Evolutionary conservation across 1,140 invertebrate species (phyloP).

Genomic region (Solenopsis fugax): DNA sequence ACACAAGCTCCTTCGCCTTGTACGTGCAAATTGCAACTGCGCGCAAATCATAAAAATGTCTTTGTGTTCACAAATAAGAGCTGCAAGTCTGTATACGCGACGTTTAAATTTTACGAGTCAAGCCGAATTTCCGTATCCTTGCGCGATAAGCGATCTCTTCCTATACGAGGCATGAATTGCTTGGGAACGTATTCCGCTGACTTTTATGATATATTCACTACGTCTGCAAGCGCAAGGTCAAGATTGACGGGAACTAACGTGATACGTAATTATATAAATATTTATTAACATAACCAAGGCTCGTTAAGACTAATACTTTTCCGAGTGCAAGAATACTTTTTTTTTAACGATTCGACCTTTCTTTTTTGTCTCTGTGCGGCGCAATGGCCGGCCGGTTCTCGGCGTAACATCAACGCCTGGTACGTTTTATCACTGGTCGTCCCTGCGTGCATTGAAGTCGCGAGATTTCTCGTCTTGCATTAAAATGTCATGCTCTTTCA

Average conservation of each 20-base stretch:
- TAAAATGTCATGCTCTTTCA: slow-evolving; percentile 4
- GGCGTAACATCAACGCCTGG: slow-evolving; percentile 82
- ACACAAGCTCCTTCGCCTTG: neutral
- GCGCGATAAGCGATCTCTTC: neutral
- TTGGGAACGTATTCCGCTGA: neutral
- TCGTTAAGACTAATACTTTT: neutral
- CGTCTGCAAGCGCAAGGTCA: neutral
- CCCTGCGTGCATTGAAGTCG: slow-evolving; percentile 81
- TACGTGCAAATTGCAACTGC: slow-evolving; percentile 1
- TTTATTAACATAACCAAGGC: slow-evolving; percentile 7
- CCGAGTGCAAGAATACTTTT: neutral
- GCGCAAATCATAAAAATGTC: neutral
- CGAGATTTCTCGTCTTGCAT: slow-evolving; percentile 66
- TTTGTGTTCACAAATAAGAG: neutral
- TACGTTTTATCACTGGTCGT: slow-evolving; percentile 73
- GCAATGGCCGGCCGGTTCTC: slow-evolving; percentile 15
- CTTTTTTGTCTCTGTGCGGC: slow-evolving; percentile 14
- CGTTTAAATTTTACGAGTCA: slow-evolving; percentile 7
- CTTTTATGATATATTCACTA: neutral
- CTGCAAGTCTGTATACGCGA: neutral
- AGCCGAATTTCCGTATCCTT: neutral
- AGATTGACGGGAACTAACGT: neutral
- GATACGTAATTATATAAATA: slow-evolving; percentile 22
- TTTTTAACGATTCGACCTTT: neutral
- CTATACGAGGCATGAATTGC: neutral